Base-by-base conservation (phyloP, 2,888 invertebrate species). In the Diaprepes abbreviatus region DNA sequence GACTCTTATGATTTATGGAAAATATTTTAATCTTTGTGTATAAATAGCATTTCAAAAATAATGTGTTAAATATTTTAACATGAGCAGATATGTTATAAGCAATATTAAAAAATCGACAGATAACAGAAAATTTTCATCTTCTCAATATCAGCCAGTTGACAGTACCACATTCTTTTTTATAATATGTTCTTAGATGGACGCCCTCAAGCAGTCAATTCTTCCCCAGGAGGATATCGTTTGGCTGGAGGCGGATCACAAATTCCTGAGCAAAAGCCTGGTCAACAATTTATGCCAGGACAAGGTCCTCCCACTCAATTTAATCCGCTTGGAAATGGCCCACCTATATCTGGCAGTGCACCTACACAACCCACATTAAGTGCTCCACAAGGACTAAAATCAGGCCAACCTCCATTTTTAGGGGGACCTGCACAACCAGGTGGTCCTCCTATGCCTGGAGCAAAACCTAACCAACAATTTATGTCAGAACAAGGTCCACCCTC, bases 371-470 rank as follows among this genome's bases (percentile, higher is more conserved):
- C 54, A 35, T 28, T 43, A 16, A 31, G 33, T 3, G 19, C 19
- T 36, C 28, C 54, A 16, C 52, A 38, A 40, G 38, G 33, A 16
- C 66, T 55, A 16, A 45, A 62, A 57, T 60, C 63, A 14, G 71
- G 66, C 28, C 64, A 40, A 14, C 64, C 63, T 17, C 62, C 60
- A 43, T 33, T 31, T 54, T 55, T 59, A 10, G 65, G 60, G 9
- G 45, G 59, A n/a, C 55, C 69, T 6, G 28, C 54, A 4, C 54
- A 24, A 54, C 21, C 35, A 60, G 31, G 45, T 9, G 59, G 14
- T 7, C 38, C 68, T 36, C 59, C 48, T 14, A 24, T 43, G 10
- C 45, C 57, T 9, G 54, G 35, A 31, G 17, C 45, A 35, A 50
- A 35, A 9, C 35, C 36, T 16, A 62, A 36, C 10, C 50, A 48